Evolutionary conservation across 2,888 invertebrate genomes (phyloP).

Genomic region (Micoletzkya japonica): DNA sequence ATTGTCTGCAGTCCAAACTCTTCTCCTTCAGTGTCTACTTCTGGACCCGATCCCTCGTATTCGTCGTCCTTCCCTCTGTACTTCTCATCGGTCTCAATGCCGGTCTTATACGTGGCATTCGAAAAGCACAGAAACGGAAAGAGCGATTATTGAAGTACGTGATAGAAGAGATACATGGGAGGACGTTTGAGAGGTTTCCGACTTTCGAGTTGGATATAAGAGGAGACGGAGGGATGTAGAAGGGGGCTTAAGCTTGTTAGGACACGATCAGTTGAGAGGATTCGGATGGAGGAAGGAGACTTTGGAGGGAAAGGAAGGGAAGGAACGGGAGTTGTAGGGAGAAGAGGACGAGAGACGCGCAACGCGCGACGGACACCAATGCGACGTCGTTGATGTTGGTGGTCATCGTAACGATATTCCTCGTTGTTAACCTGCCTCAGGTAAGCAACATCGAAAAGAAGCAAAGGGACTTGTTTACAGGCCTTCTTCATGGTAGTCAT

Average conservation of each 20-base stretch:
- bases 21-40: conserved; percentile 77
- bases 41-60: conserved; percentile 84
- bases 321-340: conserved; percentile 47
- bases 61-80: conserved; percentile 87
- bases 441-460: conserved; percentile 35
- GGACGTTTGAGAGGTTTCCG: too few species aligned
- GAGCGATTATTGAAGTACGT: conserved; percentile 74
- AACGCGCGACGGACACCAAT: conserved; percentile 61
- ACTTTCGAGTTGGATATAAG: too few species aligned
- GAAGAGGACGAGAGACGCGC: conserved; percentile 60
- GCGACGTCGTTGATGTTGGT: conserved; percentile 67
- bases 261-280: neutral
- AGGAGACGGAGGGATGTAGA: conserved; percentile 8
- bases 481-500: conserved; percentile 45
- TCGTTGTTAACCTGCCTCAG: conserved; percentile 68
- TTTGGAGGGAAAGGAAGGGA: neutral
- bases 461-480: neutral
- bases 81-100: conserved; percentile 85
- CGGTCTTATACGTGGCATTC: conserved; percentile 82
- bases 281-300: too few species aligned
- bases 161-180: too few species aligned
- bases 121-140: conserved; percentile 79
- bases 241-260: neutral
- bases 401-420: conserved; percentile 67
- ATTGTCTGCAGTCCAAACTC: neutral